Conservation (phyloP, 2,113 vertebrate genomes). For the Calonectris borealis region DNA sequence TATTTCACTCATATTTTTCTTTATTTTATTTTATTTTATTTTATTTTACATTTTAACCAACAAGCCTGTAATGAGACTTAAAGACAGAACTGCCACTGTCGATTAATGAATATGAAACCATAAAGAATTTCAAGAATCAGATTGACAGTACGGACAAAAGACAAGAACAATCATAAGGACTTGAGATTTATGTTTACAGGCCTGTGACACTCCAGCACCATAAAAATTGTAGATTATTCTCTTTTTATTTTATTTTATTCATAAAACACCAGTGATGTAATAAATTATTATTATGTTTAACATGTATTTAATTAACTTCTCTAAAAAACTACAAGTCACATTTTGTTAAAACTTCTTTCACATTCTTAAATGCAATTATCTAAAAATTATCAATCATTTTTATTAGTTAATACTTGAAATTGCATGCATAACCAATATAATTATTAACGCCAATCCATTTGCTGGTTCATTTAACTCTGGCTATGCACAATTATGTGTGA, state of each 20-base stretch:
- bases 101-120: background rate
- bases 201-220: background rate
- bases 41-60: background rate
- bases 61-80: background rate
- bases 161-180: background rate
- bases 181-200: slow-evolving; percentile 40
- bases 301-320: slow-evolving; percentile 74
- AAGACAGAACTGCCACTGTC: slow-evolving; percentile 9
- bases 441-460: slow-evolving; percentile 76
- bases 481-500: slow-evolving; percentile 78
- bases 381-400: slow-evolving; percentile 80
- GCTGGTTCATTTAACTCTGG: slow-evolving; percentile 75
- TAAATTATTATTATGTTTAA: slow-evolving; percentile 70
- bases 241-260: slow-evolving; percentile 54
- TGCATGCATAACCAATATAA: slow-evolving; percentile 69
- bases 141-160: background rate
- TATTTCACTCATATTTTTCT: background rate
- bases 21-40: background rate
- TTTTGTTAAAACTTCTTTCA: slow-evolving; percentile 75
- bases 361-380: slow-evolving; percentile 77
- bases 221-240: slow-evolving; percentile 22
- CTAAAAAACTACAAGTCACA: slow-evolving; percentile 67
- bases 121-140: slow-evolving; percentile 24
- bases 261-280: slow-evolving; percentile 35
- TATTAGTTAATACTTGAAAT: slow-evolving; percentile 79